Percentiles rank a stretch among this genome's conserved stretches.
These are phyloP conservation scores for Pentalonia nigronervosa DNA, from an alignment of 1,140 invertebrate genomes.

Conservation along the genomic window DNA sequence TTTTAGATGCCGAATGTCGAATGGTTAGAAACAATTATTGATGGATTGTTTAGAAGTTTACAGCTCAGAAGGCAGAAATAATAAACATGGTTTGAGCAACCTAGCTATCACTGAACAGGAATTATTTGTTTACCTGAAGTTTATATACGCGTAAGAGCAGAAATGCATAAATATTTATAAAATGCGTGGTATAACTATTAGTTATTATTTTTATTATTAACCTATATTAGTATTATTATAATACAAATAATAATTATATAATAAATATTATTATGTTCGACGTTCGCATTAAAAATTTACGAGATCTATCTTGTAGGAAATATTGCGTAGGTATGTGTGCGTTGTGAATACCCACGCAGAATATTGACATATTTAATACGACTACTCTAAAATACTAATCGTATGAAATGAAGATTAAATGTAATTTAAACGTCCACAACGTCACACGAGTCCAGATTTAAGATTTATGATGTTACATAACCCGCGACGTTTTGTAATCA, in stretches of 20 bases:
- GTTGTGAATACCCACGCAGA: background rate
- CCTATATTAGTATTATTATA: background rate
- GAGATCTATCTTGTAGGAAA: background rate
- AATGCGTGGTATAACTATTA: background rate
- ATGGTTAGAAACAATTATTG: background rate
- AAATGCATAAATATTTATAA: background rate
- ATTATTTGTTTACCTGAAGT: background rate
- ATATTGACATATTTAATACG: background rate
- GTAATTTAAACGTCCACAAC: background rate
- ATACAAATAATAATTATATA: background rate
- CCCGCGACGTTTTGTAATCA: background rate
- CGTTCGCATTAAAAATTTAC: background rate
- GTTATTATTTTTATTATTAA: no score
- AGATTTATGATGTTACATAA: constrained; percentile 2
- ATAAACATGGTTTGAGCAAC: background rate
- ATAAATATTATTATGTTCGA: background rate
- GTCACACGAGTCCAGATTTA: background rate
- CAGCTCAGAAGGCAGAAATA: background rate
- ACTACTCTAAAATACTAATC: background rate
- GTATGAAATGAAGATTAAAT: background rate
- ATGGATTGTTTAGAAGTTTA: background rate
- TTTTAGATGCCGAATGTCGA: background rate
- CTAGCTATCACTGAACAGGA: background rate
- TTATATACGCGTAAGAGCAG: background rate
- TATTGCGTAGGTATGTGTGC: background rate